phyloP scores from a whole-genome alignment of 2,797 vertebrate genomes.

The Anguilla marmorata region DNA sequence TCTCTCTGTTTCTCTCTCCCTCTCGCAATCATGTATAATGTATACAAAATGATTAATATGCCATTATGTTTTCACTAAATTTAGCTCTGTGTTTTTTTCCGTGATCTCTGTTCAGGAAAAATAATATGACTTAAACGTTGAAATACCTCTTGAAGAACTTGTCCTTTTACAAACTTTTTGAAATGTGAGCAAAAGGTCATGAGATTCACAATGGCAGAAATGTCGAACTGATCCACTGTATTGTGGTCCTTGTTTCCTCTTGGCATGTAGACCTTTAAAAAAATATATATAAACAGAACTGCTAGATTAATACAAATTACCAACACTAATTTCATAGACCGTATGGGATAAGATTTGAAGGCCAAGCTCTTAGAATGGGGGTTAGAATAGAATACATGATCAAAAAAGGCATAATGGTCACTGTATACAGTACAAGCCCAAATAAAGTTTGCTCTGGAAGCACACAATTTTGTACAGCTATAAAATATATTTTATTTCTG shows the following conservation, averaged over 20 bases:
- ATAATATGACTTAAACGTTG: slow-evolving; percentile 9
- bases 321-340: not conserved
- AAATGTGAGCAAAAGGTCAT: slow-evolving; percentile 53
- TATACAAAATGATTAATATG: not conserved
- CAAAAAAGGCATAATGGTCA: not conserved
- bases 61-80: not conserved
- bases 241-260: slow-evolving; percentile 35
- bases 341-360: not conserved
- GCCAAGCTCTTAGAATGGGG: not conserved
- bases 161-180: not conserved
- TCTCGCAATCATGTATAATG: no score
- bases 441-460: not conserved
- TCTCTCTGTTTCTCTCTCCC: not conserved
- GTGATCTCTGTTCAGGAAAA: not conserved
- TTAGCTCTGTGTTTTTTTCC: not conserved
- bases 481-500: not conserved
- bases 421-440: not conserved
- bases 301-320: no score
- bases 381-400: not conserved
- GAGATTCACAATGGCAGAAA: slow-evolving; percentile 54
- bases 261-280: slow-evolving; percentile 59
- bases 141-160: slow-evolving; percentile 18
- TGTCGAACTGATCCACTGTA: slow-evolving; percentile 53
- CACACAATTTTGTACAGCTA: no score
- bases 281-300: no score